Evolutionary conservation across 1,140 invertebrate genomes (phyloP).

Genomic region (Radopholus similis): DNA sequence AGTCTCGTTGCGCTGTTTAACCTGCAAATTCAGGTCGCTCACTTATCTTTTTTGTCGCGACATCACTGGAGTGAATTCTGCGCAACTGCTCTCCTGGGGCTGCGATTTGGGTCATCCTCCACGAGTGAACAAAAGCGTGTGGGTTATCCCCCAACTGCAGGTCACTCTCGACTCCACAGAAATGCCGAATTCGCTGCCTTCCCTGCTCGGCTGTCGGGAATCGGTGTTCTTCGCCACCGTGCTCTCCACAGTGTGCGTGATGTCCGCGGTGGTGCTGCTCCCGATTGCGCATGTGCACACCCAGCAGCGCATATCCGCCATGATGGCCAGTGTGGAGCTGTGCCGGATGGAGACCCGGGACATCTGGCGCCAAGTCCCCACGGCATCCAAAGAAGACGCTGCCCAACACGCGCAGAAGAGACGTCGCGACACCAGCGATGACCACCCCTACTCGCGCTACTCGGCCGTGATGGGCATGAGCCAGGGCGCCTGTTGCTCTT

Average conservation of each 20-base stretch:
- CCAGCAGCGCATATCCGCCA: slow-evolving; percentile 48
- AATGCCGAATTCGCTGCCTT: too few relatives aligned
- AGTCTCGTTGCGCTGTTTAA: too few relatives aligned
- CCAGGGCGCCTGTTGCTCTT: slow-evolving; percentile 50
- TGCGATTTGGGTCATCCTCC: too few relatives aligned
- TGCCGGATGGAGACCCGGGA: slow-evolving; percentile 51
- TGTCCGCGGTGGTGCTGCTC: slow-evolving; percentile 40
- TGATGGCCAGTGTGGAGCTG: slow-evolving; percentile 49
- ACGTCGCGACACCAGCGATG: slow-evolving; percentile 11
- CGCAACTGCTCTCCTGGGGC: too few relatives aligned
- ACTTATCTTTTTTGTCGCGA: too few relatives aligned
- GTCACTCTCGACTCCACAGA: too few relatives aligned
- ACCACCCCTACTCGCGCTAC: slow-evolving; percentile 33
- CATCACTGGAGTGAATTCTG: too few relatives aligned
- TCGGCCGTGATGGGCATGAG: slow-evolving; percentile 21
- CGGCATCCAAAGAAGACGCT: not conserved
- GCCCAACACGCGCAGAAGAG: not conserved
- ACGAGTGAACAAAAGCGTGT: too few relatives aligned
- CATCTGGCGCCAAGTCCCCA: slow-evolving; percentile 45
- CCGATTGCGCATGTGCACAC: slow-evolving; percentile 47
- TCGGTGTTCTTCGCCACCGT: slow-evolving; percentile 39
- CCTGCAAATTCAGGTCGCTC: too few relatives aligned
- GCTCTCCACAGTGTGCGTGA: slow-evolving; percentile 41
- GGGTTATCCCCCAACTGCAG: too few relatives aligned
- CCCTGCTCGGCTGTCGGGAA: slow-evolving; percentile 33